These are phyloP conservation scores for Atta cephalotes DNA, from an alignment of 1,140 invertebrate species.

Conservation along the genomic window DNA sequence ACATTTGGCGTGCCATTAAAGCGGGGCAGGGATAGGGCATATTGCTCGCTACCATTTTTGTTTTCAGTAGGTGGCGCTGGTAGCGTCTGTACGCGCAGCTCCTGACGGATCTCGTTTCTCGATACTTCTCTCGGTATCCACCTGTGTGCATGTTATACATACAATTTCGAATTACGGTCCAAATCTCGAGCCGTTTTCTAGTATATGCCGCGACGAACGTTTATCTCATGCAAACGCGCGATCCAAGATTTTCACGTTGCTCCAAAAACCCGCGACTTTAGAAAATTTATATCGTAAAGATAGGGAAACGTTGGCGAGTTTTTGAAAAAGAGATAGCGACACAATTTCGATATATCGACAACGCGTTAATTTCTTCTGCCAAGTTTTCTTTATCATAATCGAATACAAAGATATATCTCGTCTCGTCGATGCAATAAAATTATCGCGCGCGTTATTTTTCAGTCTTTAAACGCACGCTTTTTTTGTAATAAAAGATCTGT, in stretches of 20 bases:
- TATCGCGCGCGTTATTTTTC: neutral
- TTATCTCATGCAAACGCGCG: neutral
- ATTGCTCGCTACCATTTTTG: slow-evolving; percentile 85
- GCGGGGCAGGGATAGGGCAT: slow-evolving; percentile 83
- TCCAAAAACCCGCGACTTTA: neutral
- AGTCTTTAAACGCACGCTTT: neutral
- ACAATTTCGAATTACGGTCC: slow-evolving; percentile 10
- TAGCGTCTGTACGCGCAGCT: neutral
- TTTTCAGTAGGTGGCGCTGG: slow-evolving; percentile 84
- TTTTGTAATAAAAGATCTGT: neutral
- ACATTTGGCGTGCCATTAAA: slow-evolving; percentile 84
- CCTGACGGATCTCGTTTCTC: slow-evolving; percentile 15
- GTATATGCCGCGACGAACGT: neutral
- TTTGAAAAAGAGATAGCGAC: neutral
- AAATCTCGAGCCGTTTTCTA: neutral
- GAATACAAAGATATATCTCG: neutral
- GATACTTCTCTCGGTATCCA: neutral
- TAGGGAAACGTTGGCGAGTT: neutral
- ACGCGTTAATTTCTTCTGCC: neutral
- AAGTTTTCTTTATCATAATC: neutral
- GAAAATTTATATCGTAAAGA: neutral
- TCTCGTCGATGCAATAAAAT: neutral
- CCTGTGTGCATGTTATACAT: neutral
- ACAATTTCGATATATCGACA: neutral
- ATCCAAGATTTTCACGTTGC: neutral